Percentiles rank a stretch among this genome's conserved stretches.
phyloP scores from a whole-genome alignment of 1,140 invertebrate species.

The Listronotus oregonensis region DNA sequence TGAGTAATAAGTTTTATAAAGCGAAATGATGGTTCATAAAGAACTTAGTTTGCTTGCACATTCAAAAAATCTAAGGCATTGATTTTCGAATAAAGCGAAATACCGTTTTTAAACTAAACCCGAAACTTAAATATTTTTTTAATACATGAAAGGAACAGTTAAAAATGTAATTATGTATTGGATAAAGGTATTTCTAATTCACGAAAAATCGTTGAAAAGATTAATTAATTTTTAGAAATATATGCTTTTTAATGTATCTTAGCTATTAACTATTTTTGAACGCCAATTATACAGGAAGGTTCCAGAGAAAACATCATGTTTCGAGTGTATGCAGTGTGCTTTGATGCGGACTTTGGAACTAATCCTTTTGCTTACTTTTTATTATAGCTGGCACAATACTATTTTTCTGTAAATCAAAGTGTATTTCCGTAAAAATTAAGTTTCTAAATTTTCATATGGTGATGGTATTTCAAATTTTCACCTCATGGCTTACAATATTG shows the following conservation, averaged over 20 bases:
- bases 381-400: conserved; percentile 19
- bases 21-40: too few species aligned
- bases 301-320: conserved; percentile 13
- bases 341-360: conserved; percentile 12
- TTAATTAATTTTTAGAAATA: too few species aligned
- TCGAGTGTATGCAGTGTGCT: background rate
- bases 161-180: too few species aligned
- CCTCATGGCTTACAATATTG: background rate
- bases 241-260: background rate
- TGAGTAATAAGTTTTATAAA: too few species aligned
- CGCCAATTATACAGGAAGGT: conserved; percentile 1
- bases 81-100: too few species aligned
- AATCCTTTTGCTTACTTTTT: conserved; percentile 18
- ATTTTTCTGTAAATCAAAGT: conserved; percentile 20
- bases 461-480: background rate
- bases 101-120: too few species aligned
- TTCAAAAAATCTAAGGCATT: too few species aligned
- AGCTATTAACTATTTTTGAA: conserved; percentile 3
- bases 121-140: too few species aligned
- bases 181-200: too few species aligned
- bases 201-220: too few species aligned
- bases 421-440: conserved; percentile 4
- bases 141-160: too few species aligned
- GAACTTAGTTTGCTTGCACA: too few species aligned
- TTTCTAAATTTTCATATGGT: background rate